Conservation (phyloP, 2,888 invertebrate species). For the Drepana falcataria region DNA sequence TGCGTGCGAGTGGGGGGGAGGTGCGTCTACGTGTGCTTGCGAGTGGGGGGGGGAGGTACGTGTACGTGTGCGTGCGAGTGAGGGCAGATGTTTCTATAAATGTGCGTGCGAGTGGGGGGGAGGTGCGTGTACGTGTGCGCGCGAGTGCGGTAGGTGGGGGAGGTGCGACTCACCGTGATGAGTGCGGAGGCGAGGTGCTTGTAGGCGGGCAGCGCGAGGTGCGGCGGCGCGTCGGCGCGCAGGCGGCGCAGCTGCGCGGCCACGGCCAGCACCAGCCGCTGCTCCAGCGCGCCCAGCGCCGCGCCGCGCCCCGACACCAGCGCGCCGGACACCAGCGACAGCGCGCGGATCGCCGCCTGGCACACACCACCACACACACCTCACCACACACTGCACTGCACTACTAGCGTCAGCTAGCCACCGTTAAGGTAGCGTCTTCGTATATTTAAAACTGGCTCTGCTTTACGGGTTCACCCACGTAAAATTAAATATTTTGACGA, state of each 20-base stretch:
- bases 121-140: too few species aligned
- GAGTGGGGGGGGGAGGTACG: too few species aligned
- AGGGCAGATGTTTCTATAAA: too few species aligned
- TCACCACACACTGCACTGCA: background rate
- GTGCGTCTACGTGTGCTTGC: too few species aligned
- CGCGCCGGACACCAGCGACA: constrained; percentile 85
- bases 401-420: too few species aligned
- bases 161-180: constrained; percentile 43
- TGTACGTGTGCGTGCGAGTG: too few species aligned
- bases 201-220: constrained; percentile 58
- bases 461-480: too few species aligned
- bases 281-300: constrained; percentile 78
- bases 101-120: too few species aligned
- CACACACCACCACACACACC: background rate
- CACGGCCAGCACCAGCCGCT: constrained; percentile 81
- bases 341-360: constrained; percentile 76
- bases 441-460: too few species aligned
- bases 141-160: background rate
- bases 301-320: constrained; percentile 72
- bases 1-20: too few species aligned
- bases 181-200: constrained; percentile 60
- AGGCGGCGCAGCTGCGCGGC: constrained; percentile 82
- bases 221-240: constrained; percentile 35
- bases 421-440: too few species aligned
- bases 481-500: too few species aligned